phyloP scores from a whole-genome alignment of 2,888 invertebrate species.

The Dasysyrphus tricinctus region DNA sequence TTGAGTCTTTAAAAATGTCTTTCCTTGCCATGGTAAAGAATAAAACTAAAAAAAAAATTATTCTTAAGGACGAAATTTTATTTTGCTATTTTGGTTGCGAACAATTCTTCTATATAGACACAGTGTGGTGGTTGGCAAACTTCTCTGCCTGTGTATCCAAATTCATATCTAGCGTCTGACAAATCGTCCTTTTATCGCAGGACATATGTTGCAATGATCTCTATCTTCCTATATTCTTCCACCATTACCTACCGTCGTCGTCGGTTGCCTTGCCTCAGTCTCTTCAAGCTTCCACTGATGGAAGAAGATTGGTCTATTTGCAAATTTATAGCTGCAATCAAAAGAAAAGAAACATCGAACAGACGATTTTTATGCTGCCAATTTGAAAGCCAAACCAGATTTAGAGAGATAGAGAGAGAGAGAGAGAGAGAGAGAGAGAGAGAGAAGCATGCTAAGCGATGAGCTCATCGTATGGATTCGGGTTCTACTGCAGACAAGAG shows the following conservation, averaged over 20 bases:
- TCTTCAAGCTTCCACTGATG: conserved; percentile 25
- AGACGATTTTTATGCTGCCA: conserved; percentile 73
- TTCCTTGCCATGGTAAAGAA: neutral
- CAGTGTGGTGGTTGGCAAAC: conserved; percentile 3
- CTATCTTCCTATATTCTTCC: conserved; percentile 23
- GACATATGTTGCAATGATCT: conserved; percentile 72
- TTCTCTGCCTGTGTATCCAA: conserved; percentile 4
- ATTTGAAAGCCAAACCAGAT: conserved; percentile 62
- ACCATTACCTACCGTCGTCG: too few relatives aligned
- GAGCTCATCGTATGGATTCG: conserved; percentile 43
- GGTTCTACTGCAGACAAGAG: neutral
- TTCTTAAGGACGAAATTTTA: conserved; percentile 3
- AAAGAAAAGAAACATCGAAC: conserved; percentile 67
- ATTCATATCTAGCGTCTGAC: conserved; percentile 59
- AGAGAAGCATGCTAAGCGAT: conserved; percentile 34
- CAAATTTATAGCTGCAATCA: conserved; percentile 74
- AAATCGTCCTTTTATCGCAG: conserved; percentile 72
- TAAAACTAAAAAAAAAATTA: neutral
- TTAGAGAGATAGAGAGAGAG: conserved; percentile 11
- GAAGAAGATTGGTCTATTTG: conserved; percentile 71
- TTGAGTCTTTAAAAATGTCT: conserved; percentile 40
- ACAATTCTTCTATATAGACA: conserved; percentile 1
- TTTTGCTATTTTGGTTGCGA: neutral
- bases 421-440: conserved; percentile 6
- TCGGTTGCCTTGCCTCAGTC: neutral